Evolutionary conservation across 2,888 invertebrate genomes (phyloP), one percentile per base, ranked within the genome.

Genomic region (Smittia aterrima): DNA sequence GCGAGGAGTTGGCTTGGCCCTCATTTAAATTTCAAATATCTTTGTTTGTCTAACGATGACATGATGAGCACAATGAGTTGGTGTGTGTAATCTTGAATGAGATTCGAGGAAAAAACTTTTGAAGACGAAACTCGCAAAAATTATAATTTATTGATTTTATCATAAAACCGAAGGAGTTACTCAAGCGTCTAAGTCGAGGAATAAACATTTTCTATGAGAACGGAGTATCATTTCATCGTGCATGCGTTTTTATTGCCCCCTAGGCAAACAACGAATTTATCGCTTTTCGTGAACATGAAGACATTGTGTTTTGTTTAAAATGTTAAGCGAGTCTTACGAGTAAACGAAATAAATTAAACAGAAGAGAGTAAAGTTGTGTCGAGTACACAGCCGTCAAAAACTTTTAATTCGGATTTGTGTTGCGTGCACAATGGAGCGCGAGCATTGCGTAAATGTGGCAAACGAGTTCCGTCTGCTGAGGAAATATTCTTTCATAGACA

Each of bases 21-120:
- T 47, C 47, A 47, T 47, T 47, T 47, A n/a, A 47, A 47, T 13
- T 47, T 47, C 47, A 47, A 47, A 47, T 47, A 47, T n/a, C 47
- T 47, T 47, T 16, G 16, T 47, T 47, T 47, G 16, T 47, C 47
- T 32, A 3, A 9, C 32, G 32, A 32, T n/a, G n/a, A n/a, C n/a
- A n/a, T n/a, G n/a, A n/a, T n/a, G n/a, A n/a, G n/a, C 32, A 32
- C 32, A 9, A 32, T 9, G 32, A 9, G 4, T 32, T 3, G 9
- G 32, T 32, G 32, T 32, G 32, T 32, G 32, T 9, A 9, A 32
- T 32, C n/a, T n/a, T n/a, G n/a, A n/a, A n/a, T n/a, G 3, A 32
- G 32, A 32, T 32, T 32, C 32, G 32, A 9, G 32, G 32, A 32
- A 32, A 32, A 32, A n/a, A n/a, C 32, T 3, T 9, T 32, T 32